Percentiles rank a stretch among this genome's conserved stretches.
Conservation (phyloP, 2,888 invertebrate genomes). For the Calameuta pallipes region DNA sequence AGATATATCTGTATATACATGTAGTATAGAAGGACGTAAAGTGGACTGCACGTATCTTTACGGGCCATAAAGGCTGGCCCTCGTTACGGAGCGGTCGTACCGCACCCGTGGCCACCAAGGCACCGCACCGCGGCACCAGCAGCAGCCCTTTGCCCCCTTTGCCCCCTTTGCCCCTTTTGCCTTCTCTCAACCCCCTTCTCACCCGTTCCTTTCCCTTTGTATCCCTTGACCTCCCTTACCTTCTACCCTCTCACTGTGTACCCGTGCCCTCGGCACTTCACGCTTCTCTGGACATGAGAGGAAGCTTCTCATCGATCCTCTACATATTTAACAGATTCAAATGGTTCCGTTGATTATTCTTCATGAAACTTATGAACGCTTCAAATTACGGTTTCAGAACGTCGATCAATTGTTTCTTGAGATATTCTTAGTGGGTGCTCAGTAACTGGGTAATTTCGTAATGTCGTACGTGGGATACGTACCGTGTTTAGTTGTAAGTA, state of each 20-base stretch:
- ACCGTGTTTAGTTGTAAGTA: not conserved
- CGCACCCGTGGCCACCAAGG: conserved; percentile 65
- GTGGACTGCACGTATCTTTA: conserved; percentile 66
- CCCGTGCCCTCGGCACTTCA: conserved; percentile 13
- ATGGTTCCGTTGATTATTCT: not conserved
- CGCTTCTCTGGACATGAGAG: conserved; percentile 25
- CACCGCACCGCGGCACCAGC: conserved; percentile 47
- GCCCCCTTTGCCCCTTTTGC: conserved; percentile 25
- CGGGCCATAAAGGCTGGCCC: conserved; percentile 64
- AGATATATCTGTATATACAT: not conserved
- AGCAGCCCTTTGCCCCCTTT: too few species aligned
- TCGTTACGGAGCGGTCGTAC: conserved; percentile 61
- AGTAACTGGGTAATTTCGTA: not conserved
- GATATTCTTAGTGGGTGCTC: not conserved
- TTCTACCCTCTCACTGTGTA: conserved; percentile 24
- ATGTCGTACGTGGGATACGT: not conserved
- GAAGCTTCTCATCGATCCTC: conserved; percentile 16
- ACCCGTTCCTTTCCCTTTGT: conserved; percentile 24
- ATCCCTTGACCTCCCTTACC: conserved; percentile 24
- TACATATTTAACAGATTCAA: not conserved
- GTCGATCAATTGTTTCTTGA: not conserved
- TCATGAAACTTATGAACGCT: not conserved
- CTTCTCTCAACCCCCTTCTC: conserved; percentile 40
- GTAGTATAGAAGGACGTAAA: conserved; percentile 39
- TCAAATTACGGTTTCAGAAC: not conserved